Evolutionary conservation across 1,140 invertebrate species (phyloP).

Genomic region (Latrodectus geometricus): DNA sequence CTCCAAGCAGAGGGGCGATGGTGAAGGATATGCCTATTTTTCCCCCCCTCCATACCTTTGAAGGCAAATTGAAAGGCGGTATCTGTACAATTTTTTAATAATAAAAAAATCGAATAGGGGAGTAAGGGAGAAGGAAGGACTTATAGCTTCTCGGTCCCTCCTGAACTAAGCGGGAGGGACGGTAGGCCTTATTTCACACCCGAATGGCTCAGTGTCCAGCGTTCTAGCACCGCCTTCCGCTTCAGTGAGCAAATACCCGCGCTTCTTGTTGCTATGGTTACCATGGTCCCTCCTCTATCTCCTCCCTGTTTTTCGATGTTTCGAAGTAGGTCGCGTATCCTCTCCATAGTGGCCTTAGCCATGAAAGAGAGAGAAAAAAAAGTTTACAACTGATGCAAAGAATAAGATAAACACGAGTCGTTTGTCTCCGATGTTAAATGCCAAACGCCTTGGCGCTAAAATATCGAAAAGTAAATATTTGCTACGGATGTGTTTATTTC

Average conservation of each 20-base stretch:
- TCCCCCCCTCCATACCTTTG: slow-evolving; percentile 8
- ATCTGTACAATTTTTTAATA: slow-evolving; percentile 46
- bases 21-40: slow-evolving; percentile 7
- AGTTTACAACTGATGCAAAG: no score
- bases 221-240: slow-evolving; percentile 61
- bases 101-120: slow-evolving; percentile 22
- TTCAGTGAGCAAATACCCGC: slow-evolving; percentile 61
- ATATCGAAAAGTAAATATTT: no score
- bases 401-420: no score
- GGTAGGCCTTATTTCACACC: slow-evolving; percentile 60
- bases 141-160: slow-evolving; percentile 24
- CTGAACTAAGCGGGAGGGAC: slow-evolving; percentile 14
- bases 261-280: slow-evolving; percentile 56
- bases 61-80: slow-evolving; percentile 53
- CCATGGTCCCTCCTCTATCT: slow-evolving; percentile 20
- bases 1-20: neutral
- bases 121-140: neutral
- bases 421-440: neutral
- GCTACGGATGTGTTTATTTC: no score
- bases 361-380: neutral
- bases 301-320: slow-evolving; percentile 34
- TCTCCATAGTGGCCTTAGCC: neutral
- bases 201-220: slow-evolving; percentile 57
- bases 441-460: no score
- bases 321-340: slow-evolving; percentile 22